Evolutionary conservation across 2,113 vertebrate genomes (phyloP).

Genomic region (Alligator mississippiensis): DNA sequence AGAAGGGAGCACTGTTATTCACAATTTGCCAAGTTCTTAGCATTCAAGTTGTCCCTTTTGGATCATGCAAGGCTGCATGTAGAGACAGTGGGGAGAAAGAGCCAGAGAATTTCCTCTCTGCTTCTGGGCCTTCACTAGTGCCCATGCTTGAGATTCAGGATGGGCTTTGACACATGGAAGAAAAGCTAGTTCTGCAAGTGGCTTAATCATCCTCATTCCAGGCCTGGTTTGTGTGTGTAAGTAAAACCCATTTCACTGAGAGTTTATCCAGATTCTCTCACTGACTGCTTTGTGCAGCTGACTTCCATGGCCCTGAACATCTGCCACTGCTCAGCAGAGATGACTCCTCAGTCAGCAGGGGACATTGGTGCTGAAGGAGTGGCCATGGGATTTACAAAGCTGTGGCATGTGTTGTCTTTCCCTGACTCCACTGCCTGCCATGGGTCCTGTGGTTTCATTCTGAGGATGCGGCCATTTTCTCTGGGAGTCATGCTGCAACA

Average conservation of each 20-base stretch:
- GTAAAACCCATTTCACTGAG: neutral
- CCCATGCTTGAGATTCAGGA: neutral
- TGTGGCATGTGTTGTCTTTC: neutral
- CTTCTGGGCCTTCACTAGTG: neutral
- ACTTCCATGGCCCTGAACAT: neutral
- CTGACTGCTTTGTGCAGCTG: neutral
- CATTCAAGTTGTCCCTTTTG: neutral
- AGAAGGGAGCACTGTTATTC: neutral
- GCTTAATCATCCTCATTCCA: neutral
- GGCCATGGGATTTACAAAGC: fast-evolving
- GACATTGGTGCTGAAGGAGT: neutral
- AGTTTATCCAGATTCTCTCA: neutral
- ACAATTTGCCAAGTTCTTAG: neutral
- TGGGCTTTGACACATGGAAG: neutral
- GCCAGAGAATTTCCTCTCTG: neutral
- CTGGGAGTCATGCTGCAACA: neutral
- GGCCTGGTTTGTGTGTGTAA: neutral
- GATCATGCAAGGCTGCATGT: neutral
- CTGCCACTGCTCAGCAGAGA: neutral
- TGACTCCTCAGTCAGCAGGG: neutral
- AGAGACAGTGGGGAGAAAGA: neutral
- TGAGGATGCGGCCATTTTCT: neutral
- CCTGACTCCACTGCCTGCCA: neutral
- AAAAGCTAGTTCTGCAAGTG: neutral
- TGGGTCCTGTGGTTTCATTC: neutral